Evolutionary conservation across 2,113 vertebrate species (phyloP), one percentile per base, ranked within the genome.

Genomic region (Dipodomys merriami): DNA sequence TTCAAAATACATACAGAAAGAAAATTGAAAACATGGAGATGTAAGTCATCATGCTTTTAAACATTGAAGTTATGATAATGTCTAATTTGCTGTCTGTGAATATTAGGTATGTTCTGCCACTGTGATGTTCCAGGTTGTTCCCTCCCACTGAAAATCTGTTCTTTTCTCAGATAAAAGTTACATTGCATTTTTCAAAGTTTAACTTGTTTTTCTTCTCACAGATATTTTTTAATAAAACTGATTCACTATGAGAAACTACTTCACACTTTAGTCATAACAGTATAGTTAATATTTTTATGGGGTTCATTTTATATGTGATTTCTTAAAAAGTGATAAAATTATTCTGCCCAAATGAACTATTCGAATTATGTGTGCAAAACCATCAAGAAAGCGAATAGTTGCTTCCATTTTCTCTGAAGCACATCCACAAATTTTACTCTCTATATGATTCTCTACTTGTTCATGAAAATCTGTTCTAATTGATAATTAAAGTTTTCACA

Each of bases 131-230:
- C 93, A 96, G 72, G 87, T 93, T 95, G 64, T 65, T 91, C 19
- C 33, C 72, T 84, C 93, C 93, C 68, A 94, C 93, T 93, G 73
- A 89, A 95, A 96, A 94, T 92, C 83, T 95, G 93, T 90, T 94
- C 83, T 95, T 93, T 86, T 22, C n/a, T 15, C 73, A 95, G 80
- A 90, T 92, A 94, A 46, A 2, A 53, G 89, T 35, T 83, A 72
- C n/a, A 85, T 73, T 92, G 2, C 19, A n/a, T 68, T 93, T 83
- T 88, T 86, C 44, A 91, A 94, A 95, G 46, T 93, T 95, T 83
- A 91, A 78, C 25, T 16, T 71, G 30, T 8, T 9, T 92, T 90
- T 86, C 83, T 91, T 44, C 27, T 53, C 83, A 57, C 5, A 80
- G 57, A 74, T 29, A 71, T 8, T 64, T 88, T 94, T 71, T 35